phyloP scores from a whole-genome alignment of 2,113 vertebrate genomes.

The Myotis davidii region DNA sequence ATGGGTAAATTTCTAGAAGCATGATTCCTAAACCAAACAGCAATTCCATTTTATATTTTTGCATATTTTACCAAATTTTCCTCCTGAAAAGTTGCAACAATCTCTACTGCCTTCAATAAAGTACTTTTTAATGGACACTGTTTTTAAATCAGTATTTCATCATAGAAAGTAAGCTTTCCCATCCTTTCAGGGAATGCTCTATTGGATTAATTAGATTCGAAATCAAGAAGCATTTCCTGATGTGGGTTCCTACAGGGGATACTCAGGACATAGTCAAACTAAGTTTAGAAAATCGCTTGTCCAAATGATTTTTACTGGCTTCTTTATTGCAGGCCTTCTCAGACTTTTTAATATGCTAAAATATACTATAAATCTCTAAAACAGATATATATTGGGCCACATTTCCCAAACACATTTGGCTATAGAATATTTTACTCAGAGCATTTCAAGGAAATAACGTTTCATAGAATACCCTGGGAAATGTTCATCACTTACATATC shows the following conservation, averaged over 20 bases:
- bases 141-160: slow-evolving; percentile 19
- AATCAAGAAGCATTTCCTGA: slow-evolving; percentile 24
- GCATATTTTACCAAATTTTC: background rate
- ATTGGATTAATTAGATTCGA: slow-evolving; percentile 8
- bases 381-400: background rate
- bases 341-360: background rate
- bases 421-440: background rate
- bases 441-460: slow-evolving; percentile 36
- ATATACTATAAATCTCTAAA: slow-evolving; percentile 29
- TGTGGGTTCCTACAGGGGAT: background rate
- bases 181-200: background rate
- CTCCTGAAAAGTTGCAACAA: background rate
- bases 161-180: background rate
- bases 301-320: slow-evolving; percentile 19
- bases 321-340: background rate
- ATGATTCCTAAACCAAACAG: background rate
- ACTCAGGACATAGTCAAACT: background rate
- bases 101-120: background rate
- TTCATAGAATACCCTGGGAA: slow-evolving; percentile 31
- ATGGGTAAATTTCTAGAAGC: slow-evolving; percentile 17
- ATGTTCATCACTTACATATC: background rate
- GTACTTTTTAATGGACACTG: background rate
- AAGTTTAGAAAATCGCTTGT: background rate
- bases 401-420: slow-evolving; percentile 57
- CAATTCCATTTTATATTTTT: slow-evolving; percentile 9